These are phyloP conservation scores for Galerucella nymphaeae DNA, from an alignment of 2,888 invertebrate species.

Conservation along the genomic window DNA sequence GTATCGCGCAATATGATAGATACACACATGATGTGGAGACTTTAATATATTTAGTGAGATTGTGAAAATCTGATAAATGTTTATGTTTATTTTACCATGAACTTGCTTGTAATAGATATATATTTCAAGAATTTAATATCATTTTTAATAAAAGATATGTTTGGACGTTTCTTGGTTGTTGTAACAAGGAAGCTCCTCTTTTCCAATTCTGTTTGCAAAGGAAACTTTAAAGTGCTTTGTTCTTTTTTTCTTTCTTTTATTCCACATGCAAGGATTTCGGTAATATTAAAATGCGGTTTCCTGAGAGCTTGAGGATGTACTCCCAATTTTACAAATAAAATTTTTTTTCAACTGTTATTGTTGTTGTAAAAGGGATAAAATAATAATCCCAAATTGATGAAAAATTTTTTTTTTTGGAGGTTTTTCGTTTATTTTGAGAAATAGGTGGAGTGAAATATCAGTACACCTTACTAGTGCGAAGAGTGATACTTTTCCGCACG, in stretches of 20 bases:
- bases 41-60: too few species aligned
- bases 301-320: neutral
- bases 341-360: neutral
- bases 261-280: neutral
- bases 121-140: conserved; percentile 38
- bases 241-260: conserved; percentile 6
- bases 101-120: conserved; percentile 11
- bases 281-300: conserved; percentile 4
- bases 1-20: too few species aligned
- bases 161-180: conserved; percentile 31
- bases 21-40: too few species aligned
- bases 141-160: conserved; percentile 40
- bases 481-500: too few species aligned
- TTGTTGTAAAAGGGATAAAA: neutral
- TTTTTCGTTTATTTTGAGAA: too few species aligned
- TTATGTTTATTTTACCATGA: neutral
- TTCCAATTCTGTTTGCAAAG: conserved; percentile 30
- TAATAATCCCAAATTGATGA: neutral
- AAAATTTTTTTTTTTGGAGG: too few species aligned
- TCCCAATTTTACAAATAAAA: neutral
- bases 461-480: too few species aligned
- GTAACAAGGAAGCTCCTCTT: conserved; percentile 23
- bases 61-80: neutral
- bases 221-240: conserved; percentile 13
- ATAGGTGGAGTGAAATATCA: too few species aligned